Evolutionary conservation across 37 sponge, comb jelly and placozoan species (phyloP), one percentile per base, ranked within the genome.

Genomic region (Agelas oroides): DNA sequence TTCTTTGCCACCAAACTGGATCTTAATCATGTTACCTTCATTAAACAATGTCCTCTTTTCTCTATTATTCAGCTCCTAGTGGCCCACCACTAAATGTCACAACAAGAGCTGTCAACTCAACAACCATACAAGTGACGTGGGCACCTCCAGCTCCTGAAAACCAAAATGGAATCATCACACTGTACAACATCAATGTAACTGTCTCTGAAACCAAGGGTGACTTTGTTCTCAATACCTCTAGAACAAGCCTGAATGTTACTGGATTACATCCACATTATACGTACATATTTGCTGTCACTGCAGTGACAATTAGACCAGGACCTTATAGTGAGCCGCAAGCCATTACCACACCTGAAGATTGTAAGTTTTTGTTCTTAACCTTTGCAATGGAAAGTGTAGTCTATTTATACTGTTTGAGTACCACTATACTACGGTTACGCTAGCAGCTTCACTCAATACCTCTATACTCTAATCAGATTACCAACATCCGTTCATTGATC

Each of bases 51-150:
- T n/a, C n/a, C n/a, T n/a, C n/a, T n/a, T n/a, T n/a, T n/a, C n/a
- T n/a, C n/a, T n/a, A n/a, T n/a, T 38, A 32, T 67, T 0, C 54
- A 80, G 80, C 54, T 65, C 80, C 80, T 18, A 28, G 53, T 68
- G 69, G 28, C 20, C 20, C 80, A 1, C 80, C 80, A 40, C 25
- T 37, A 31, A 36, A 80, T 30, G 1, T 65, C 11, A 52, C 25
- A 14, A 33, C 28, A 34, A 21, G 21, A 30, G 41, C 69, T 27
- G 0, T 64, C 23, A 46, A 59, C 41, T 25, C 80, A 80, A 65
- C 52, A 12, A 67, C 69, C 21, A 40, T 80, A 1, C 55, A 80
- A 27, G 11, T 80, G 63, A 20, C 70, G 19, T 80, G 80, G 80
- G 69, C 65, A 27, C 53, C 80, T 39, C 77, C 62, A 34, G 15